Evolutionary conservation across 2,113 vertebrate species (phyloP).

Genomic region (Poeciliopsis retropinna): DNA sequence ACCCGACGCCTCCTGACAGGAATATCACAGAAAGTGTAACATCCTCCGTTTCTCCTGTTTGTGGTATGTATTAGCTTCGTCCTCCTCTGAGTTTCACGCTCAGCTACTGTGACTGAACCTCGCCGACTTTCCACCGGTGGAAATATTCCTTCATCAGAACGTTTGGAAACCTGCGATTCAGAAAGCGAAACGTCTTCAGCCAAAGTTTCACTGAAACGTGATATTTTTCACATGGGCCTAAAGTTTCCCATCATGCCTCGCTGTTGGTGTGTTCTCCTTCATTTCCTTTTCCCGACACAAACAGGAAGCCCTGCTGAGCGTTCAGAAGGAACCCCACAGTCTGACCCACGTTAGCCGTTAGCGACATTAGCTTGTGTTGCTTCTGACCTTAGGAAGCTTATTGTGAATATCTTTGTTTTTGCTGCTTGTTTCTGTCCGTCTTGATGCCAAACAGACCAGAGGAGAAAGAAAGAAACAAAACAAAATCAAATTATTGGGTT

Average conservation of each 20-base stretch:
- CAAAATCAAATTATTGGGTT: neutral
- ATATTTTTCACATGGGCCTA: constrained; percentile 10
- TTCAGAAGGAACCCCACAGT: constrained; percentile 12
- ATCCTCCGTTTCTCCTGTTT: constrained; percentile 47
- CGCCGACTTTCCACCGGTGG: constrained; percentile 24
- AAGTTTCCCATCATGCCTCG: neutral
- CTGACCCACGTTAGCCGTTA: constrained; percentile 2
- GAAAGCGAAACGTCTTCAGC: constrained; percentile 12
- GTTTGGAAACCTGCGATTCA: constrained; percentile 14
- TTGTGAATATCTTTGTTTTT: constrained; percentile 5
- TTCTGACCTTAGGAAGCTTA: constrained; percentile 18
- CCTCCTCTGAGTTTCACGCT: constrained; percentile 21
- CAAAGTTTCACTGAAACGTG: constrained; percentile 42
- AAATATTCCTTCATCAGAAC: constrained; percentile 3
- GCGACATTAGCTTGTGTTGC: constrained; percentile 13
- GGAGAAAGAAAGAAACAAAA: neutral
- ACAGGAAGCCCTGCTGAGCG: neutral
- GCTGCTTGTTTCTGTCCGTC: constrained; percentile 5
- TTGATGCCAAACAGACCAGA: constrained; percentile 4
- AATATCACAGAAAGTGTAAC: constrained; percentile 36
- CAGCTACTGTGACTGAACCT: constrained; percentile 68
- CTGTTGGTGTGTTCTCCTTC: neutral
- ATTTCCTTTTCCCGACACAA: neutral
- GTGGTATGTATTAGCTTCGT: constrained; percentile 65
- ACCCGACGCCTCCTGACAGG: constrained; percentile 25